phyloP scores from a whole-genome alignment of 2,888 invertebrate genomes.

The Stegophylla sp. region DNA sequence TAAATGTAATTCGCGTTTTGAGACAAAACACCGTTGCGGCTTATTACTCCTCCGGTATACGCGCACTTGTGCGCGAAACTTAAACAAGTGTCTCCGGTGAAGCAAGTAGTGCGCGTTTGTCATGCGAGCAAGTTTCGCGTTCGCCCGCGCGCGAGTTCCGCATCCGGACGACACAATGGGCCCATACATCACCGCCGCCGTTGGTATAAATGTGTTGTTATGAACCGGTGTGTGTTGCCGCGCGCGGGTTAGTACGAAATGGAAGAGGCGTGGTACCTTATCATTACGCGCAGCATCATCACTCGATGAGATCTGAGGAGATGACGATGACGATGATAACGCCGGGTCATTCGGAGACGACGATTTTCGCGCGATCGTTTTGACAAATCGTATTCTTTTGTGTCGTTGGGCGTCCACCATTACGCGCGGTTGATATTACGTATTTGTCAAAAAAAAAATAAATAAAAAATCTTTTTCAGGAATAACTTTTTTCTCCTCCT shows the following conservation, averaged over 20 bases:
- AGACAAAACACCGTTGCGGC: conserved; percentile 29
- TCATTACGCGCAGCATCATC: neutral
- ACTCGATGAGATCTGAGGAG: neutral
- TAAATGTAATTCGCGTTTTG: conserved; percentile 22
- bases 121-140: conserved; percentile 20
- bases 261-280: conserved; percentile 18
- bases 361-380: neutral
- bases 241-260: no score
- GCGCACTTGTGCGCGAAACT: conserved; percentile 9
- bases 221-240: neutral
- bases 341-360: conserved; percentile 28
- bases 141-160: conserved; percentile 22
- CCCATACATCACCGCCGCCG: conserved; percentile 9
- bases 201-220: no score
- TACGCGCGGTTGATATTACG: neutral
- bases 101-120: conserved; percentile 42
- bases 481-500: conserved; percentile 4
- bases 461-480: no score
- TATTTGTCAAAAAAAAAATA: conserved; percentile 11
- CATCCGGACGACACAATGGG: conserved; percentile 46
- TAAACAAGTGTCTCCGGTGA: conserved; percentile 51
- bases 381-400: conserved; percentile 43
- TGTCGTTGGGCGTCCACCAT: neutral
- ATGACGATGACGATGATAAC: conserved; percentile 5
- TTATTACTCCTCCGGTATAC: conserved; percentile 28